A percentile compares a stretch with the other conserved stretches of the same genome.
Conservation (phyloP, 1,140 invertebrate genomes). For the Druon quercuslanigerum region DNA sequence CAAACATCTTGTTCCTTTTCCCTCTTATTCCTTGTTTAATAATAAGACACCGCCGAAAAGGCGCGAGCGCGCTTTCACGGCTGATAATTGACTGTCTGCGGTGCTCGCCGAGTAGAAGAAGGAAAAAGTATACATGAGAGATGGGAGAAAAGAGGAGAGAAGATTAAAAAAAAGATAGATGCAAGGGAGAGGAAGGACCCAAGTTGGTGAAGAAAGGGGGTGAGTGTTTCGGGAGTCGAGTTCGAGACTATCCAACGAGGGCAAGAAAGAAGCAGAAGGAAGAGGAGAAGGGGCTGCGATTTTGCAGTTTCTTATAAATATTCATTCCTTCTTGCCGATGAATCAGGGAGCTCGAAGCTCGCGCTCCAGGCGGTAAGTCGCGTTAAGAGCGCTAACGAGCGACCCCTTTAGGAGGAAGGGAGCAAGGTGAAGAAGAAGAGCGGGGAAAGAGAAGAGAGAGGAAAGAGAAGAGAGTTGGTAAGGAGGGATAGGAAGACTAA, state of each 20-base stretch:
- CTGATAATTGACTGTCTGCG: conserved; percentile 12
- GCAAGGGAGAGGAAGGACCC: not conserved
- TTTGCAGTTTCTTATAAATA: conserved; percentile 76
- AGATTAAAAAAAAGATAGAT: conserved; percentile 1
- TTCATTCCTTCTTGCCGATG: conserved; percentile 71
- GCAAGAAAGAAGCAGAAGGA: conserved; percentile 32
- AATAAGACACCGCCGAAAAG: conserved; percentile 35
- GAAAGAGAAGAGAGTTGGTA: not conserved
- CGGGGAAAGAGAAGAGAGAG: conserved; percentile 2
- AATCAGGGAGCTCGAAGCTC: conserved; percentile 66
- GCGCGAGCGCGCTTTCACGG: conserved; percentile 34
- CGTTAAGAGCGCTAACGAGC: conserved; percentile 74
- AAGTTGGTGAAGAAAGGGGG: not conserved
- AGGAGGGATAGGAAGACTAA: conserved; percentile 15
- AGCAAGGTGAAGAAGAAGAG: not conserved
- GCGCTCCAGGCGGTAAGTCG: conserved; percentile 73
- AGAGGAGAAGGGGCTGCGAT: conserved; percentile 58
- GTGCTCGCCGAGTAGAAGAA: conserved; percentile 32
- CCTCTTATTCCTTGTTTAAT: not conserved
- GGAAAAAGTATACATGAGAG: conserved; percentile 6
- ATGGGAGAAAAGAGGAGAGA: not conserved
- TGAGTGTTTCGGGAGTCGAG: not conserved
- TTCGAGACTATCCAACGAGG: conserved; percentile 16
- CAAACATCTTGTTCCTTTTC: not conserved
- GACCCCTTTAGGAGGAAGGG: conserved; percentile 51